Evolutionary conservation across 2,888 invertebrate species (phyloP).

Genomic region (Oxystoma pomonae): DNA sequence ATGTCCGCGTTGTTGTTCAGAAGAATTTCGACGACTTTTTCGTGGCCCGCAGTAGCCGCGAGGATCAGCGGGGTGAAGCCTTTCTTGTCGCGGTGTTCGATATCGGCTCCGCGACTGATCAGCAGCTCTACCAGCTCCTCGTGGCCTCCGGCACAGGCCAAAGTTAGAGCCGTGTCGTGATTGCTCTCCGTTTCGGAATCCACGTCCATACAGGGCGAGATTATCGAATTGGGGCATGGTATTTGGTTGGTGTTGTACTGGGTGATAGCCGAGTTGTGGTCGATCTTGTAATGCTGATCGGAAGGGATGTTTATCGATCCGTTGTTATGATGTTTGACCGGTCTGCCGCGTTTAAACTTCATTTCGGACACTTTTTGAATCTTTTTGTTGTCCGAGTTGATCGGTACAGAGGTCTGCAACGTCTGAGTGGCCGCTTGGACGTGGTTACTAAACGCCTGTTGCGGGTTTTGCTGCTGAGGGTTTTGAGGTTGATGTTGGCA

Average conservation of each 20-base stretch:
- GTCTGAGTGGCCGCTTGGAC: conserved; percentile 64
- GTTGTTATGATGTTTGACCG: conserved; percentile 47
- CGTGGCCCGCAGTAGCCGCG: conserved; percentile 95
- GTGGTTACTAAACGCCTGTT: conserved; percentile 41
- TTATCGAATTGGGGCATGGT: conserved; percentile 19
- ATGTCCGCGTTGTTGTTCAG: conserved; percentile 94
- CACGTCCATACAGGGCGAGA: conserved; percentile 72
- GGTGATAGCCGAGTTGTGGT: conserved; percentile 47
- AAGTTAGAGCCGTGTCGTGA: conserved; percentile 96
- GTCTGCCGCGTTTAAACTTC: conserved; percentile 46
- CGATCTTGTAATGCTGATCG: conserved; percentile 51
- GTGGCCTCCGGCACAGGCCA: conserved; percentile 96
- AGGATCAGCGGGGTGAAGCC: conserved; percentile 94
- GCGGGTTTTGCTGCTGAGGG: conserved; percentile 24
- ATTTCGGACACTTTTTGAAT: conserved; percentile 36
- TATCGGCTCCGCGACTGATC: conserved; percentile 87
- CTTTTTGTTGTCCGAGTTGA: conserved; percentile 37
- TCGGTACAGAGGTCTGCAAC: conserved; percentile 42
- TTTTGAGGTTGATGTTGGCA: conserved; percentile 35
- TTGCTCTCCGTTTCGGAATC: conserved; percentile 98
- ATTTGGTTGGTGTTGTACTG: conserved; percentile 38
- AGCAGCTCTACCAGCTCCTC: conserved; percentile 92
- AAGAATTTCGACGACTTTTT: conserved; percentile 87
- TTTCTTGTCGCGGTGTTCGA: conserved; percentile 98
- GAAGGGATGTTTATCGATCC: conserved; percentile 40